Conservation (phyloP, 1,140 invertebrate species). For the Drosophila baimaii region DNA sequence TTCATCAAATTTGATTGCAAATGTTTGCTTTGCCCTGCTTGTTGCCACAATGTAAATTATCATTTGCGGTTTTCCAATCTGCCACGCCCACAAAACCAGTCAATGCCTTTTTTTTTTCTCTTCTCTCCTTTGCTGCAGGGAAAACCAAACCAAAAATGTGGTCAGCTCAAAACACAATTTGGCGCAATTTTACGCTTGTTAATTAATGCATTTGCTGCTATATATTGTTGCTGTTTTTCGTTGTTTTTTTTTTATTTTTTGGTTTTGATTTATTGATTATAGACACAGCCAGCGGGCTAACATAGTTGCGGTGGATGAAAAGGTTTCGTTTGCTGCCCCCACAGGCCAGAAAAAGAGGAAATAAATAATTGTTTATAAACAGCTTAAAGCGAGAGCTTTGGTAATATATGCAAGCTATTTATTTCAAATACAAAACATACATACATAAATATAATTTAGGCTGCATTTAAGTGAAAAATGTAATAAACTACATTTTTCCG, state of each 20-base stretch:
- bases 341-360: slow-evolving; percentile 39
- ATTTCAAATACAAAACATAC: slow-evolving; percentile 17
- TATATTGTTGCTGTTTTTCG: slow-evolving; percentile 15
- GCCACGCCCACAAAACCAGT: slow-evolving; percentile 29
- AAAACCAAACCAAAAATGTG: slow-evolving; percentile 38
- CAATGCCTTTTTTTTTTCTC: neutral
- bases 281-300: slow-evolving; percentile 1
- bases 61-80: slow-evolving; percentile 57
- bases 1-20: slow-evolving; percentile 51
- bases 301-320: slow-evolving; percentile 25
- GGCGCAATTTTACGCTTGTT: slow-evolving; percentile 70
- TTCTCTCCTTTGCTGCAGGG: slow-evolving; percentile 2
- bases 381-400: slow-evolving; percentile 8
- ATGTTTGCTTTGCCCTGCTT: slow-evolving; percentile 22
- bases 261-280: slow-evolving; percentile 48
- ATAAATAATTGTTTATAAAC: slow-evolving; percentile 37
- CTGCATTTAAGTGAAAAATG: too few species aligned
- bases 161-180: slow-evolving; percentile 56
- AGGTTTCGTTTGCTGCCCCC: slow-evolving; percentile 16
- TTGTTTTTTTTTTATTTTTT: too few species aligned
- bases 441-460: slow-evolving; percentile 21
- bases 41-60: slow-evolving; percentile 44
- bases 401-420: slow-evolving; percentile 20
- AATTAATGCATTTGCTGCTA: slow-evolving; percentile 59
- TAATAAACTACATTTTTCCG: slow-evolving; percentile 4